Conservation (phyloP, 2,797 vertebrate species). For the Macropodus opercularis region DNA sequence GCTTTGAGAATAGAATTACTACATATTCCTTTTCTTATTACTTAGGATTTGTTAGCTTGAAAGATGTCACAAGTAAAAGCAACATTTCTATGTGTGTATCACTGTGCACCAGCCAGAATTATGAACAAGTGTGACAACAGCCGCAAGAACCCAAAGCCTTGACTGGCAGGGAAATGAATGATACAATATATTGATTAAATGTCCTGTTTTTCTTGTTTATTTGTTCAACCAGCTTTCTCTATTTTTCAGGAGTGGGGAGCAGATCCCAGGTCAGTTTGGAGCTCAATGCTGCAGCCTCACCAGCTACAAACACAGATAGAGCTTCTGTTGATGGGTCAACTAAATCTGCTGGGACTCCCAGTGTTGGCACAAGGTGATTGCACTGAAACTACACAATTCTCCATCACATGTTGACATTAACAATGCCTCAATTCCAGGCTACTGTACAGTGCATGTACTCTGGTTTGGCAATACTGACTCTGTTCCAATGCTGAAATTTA, state of each 20-base stretch:
- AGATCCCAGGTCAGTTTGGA: conserved; percentile 76
- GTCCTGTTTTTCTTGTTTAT: conserved; percentile 3
- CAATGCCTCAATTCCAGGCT: too few species aligned
- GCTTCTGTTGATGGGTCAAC: conserved; percentile 52
- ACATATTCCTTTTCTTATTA: too few species aligned
- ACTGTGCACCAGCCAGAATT: too few species aligned
- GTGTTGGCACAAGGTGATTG: conserved; percentile 58
- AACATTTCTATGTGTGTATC: too few species aligned
- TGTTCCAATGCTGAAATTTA: background rate
- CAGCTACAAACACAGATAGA: conserved; percentile 52
- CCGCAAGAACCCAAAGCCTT: background rate
- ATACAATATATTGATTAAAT: background rate
- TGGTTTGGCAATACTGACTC: background rate
- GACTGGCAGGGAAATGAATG: background rate
- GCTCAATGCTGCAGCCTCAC: conserved; percentile 52
- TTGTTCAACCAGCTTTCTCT: conserved; percentile 20
- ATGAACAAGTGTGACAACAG: conserved; percentile 10
- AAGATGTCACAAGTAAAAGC: too few species aligned
- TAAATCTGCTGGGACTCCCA: conserved; percentile 53
- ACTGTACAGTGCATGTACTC: too few species aligned
- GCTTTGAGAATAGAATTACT: too few species aligned
- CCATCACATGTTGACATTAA: background rate
- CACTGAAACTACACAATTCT: background rate
- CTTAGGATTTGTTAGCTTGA: too few species aligned
- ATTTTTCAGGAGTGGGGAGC: conserved; percentile 61